Base-by-base conservation (phyloP, 2,113 vertebrate genomes). In the Xiphophorus couchianus region DNA sequence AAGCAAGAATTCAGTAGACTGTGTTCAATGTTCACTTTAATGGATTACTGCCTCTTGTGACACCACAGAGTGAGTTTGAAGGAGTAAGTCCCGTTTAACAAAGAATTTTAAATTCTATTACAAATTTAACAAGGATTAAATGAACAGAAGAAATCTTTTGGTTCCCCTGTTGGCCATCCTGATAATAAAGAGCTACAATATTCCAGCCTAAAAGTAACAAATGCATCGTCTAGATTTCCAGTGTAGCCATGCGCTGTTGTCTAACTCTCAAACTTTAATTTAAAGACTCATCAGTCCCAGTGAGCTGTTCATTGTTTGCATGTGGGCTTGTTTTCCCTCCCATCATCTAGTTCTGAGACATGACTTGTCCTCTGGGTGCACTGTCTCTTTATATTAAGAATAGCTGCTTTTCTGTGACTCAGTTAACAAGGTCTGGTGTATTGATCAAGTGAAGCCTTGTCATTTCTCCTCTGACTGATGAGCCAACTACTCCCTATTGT, bases 401-500 rank as follows among this genome's bases (percentile, higher is more conserved):
- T 58, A 25, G 44, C 15, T 61, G 62, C 14, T 39, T 58, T 69
- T 71, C 3, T 60, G 13, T 64, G 35, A 65, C 33, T 48, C 51
- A 44, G 54, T 71, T 31, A 62, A 37, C 51, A 39, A 61, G 58
- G 48, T 25, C 10, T 74, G 14, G 25, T 60, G 68, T 54, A 66
- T 63, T 58, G 67, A 77, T 70, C 30, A 28, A 25, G 25, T 71
- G 67, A 37, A 64, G 61, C 13, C n/a, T 33, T 54, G 48, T 65
- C 62, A 60, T 48, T 65, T 64, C 22, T 19, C 22, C 37, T 62
- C 39, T 33, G 30, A 14, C 54, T 61, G 5, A 60, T 30, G 19
- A 29, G 30, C 33, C 68, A 63, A 69, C 31, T 39, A 1, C 7
- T 61, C 33, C 31, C 27, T 62, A 5, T 29, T 29, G 29, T 15